Conservation (phyloP, 2,888 invertebrate genomes). For the Ectropis crepuscularia region DNA sequence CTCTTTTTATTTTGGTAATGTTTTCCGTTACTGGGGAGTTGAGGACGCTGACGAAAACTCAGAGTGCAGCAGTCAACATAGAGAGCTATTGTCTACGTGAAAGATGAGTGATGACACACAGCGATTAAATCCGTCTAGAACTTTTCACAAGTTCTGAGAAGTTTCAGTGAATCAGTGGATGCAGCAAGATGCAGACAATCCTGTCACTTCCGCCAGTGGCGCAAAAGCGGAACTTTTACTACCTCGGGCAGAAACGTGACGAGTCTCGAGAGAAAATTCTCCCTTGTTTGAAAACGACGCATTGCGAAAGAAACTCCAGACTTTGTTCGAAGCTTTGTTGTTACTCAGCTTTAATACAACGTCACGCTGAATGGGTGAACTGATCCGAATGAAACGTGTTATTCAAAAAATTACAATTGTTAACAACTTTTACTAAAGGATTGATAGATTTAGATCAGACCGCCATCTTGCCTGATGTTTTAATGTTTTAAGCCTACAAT, state of each 20-base stretch:
- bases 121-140: background rate
- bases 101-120: background rate
- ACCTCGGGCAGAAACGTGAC: constrained; percentile 23
- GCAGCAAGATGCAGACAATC: constrained; percentile 21
- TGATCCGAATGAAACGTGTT: no score
- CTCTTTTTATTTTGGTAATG: no score
- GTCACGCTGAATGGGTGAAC: no score
- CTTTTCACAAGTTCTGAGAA: constrained; percentile 2
- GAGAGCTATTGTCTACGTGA: background rate
- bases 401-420: no score
- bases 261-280: constrained; percentile 26
- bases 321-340: constrained; percentile 42
- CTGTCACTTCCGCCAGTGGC: constrained; percentile 10
- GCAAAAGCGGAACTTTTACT: constrained; percentile 24
- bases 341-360: constrained; percentile 31
- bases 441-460: no score
- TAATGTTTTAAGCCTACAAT: no score
- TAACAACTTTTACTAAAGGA: no score
- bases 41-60: no score
- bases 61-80: no score
- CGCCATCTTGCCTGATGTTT: no score
- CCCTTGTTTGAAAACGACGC: constrained; percentile 13
- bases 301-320: constrained; percentile 30
- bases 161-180: constrained; percentile 6
- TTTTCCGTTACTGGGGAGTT: no score